Evolutionary conservation across 2,113 vertebrate species (phyloP).

Genomic region (Numida meleagris): DNA sequence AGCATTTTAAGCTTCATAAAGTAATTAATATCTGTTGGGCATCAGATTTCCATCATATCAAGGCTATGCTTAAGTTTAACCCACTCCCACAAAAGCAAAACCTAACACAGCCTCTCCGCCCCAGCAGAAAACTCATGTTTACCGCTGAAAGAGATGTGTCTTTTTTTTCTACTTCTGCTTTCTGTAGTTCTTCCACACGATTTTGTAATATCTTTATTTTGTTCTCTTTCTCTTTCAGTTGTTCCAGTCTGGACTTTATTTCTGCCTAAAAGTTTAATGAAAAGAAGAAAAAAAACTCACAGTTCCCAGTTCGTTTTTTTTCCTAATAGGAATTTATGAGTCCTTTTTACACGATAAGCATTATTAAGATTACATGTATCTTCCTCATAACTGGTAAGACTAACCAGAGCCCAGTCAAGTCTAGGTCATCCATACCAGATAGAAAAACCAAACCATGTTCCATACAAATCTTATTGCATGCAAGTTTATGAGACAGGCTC

Average conservation of each 20-base stretch:
- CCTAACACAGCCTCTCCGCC: neutral
- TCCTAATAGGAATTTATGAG: neutral
- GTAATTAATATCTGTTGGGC: neutral
- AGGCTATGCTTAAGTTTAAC: neutral
- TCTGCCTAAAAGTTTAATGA: slow-evolving; percentile 74
- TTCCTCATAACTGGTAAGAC: neutral
- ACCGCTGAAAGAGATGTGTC: slow-evolving; percentile 58
- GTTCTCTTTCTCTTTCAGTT: slow-evolving; percentile 81
- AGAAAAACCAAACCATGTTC: neutral
- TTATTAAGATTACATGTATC: neutral
- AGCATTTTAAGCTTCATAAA: neutral
- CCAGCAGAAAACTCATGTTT: slow-evolving; percentile 20
- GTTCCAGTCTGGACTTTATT: slow-evolving; percentile 70
- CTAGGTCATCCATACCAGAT: neutral
- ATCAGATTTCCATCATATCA: neutral
- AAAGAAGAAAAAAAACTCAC: neutral
- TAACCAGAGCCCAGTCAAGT: neutral
- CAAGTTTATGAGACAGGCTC: slow-evolving; percentile 50
- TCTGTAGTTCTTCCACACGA: slow-evolving; percentile 64
- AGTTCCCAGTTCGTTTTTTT: neutral
- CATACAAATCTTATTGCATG: neutral
- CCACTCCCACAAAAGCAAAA: neutral
- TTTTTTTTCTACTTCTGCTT: slow-evolving; percentile 18
- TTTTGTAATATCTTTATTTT: slow-evolving; percentile 79
- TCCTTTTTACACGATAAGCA: neutral